Evolutionary conservation across 92 coral and sea anemone species (phyloP).

Genomic region (Bergia sp.): DNA sequence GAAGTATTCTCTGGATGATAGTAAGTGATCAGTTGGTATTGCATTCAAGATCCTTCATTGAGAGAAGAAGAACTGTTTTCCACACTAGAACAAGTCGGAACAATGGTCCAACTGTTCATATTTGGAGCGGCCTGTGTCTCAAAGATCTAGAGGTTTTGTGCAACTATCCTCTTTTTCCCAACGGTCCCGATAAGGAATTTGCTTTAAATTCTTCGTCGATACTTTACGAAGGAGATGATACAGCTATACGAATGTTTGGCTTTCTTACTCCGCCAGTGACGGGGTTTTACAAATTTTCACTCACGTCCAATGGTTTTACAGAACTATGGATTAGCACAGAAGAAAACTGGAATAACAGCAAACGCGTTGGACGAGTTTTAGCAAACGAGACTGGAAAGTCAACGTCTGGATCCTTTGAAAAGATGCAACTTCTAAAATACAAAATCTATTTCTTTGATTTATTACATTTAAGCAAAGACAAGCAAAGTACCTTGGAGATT

Average conservation of each 20-base stretch:
- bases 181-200: not conserved
- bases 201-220: not conserved
- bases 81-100: not conserved
- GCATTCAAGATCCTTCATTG: not conserved
- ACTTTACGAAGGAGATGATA: constrained; percentile 3
- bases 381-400: not conserved
- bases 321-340: constrained; percentile 22
- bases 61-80: not conserved
- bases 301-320: constrained; percentile 6
- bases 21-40: not conserved
- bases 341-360: not conserved
- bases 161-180: constrained; percentile 25
- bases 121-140: constrained; percentile 23
- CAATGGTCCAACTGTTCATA: not conserved
- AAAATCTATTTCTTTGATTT: constrained; percentile 10
- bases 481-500: not conserved
- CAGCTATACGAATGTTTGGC: constrained; percentile 13
- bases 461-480: constrained; percentile 17
- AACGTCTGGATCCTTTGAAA: not conserved
- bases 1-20: not conserved
- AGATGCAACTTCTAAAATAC: not conserved
- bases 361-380: not conserved
- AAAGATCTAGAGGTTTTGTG: not conserved
- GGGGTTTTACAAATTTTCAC: not conserved
- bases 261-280: constrained; percentile 2